Evolutionary conservation across 2,797 vertebrate genomes (phyloP).

Genomic region (Periparus ater): DNA sequence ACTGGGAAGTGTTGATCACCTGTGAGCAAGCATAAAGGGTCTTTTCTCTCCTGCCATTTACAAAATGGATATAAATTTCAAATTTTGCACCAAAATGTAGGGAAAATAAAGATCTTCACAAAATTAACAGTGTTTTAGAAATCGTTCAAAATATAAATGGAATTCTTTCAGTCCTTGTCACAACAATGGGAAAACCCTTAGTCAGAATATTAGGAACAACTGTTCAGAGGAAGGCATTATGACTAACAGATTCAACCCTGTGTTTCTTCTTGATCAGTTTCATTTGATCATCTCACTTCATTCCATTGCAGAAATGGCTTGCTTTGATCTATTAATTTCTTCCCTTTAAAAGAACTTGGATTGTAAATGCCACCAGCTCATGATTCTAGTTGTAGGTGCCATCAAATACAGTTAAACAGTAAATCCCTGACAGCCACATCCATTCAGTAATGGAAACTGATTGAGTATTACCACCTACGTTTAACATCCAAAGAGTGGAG

Average conservation of each 20-base stretch:
- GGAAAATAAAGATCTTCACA: background rate
- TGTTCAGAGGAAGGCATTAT: background rate
- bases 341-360: background rate
- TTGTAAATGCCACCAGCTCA: background rate
- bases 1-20: background rate
- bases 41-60: background rate
- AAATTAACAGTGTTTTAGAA: background rate
- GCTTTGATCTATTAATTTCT: conserved; percentile 21
- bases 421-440: conserved; percentile 3
- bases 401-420: conserved; percentile 31
- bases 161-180: background rate
- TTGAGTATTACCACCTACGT: conserved; percentile 27
- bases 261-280: background rate
- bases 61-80: background rate
- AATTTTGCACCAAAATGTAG: background rate
- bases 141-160: background rate
- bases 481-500: conserved; percentile 49
- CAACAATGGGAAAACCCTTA: background rate
- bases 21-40: background rate
- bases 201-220: background rate
- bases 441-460: conserved; percentile 25
- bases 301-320: background rate
- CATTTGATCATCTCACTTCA: background rate
- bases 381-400: background rate
- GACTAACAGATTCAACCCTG: background rate